Evolutionary conservation across 2,797 vertebrate genomes (phyloP).

Genomic region (Gastrophryne carolinensis): DNA sequence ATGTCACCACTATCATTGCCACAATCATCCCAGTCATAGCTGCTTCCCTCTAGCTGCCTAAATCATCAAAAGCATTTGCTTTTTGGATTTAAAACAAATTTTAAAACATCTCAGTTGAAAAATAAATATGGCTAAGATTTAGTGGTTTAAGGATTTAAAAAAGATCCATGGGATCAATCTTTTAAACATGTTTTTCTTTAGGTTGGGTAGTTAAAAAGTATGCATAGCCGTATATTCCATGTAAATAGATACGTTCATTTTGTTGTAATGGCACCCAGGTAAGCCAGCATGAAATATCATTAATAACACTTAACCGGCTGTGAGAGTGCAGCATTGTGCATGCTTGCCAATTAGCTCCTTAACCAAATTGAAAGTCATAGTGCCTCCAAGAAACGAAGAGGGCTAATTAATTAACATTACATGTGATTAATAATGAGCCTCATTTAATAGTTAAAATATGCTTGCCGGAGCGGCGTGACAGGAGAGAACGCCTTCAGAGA

Average conservation of each 20-base stretch:
- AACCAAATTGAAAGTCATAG: slow-evolving; percentile 83
- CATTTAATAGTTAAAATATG: slow-evolving; percentile 89
- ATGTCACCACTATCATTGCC: too few relatives aligned
- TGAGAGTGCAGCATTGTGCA: slow-evolving; percentile 26
- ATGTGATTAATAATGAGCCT: slow-evolving; percentile 97
- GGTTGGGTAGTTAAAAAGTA: too few relatives aligned
- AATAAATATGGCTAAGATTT: too few relatives aligned
- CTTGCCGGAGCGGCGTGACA: slow-evolving; percentile 78
- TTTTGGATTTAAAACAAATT: too few relatives aligned
- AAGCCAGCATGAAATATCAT: slow-evolving; percentile 31
- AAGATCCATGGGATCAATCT: too few relatives aligned
- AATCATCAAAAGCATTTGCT: too few relatives aligned
- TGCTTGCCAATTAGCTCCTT: slow-evolving; percentile 86
- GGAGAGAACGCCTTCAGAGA: slow-evolving; percentile 84
- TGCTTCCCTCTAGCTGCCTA: too few relatives aligned
- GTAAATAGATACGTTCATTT: slow-evolving; percentile 47
- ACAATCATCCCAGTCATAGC: too few relatives aligned
- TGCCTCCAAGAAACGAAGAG: slow-evolving; percentile 73
- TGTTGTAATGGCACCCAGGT: slow-evolving; percentile 54
- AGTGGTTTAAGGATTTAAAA: too few relatives aligned
- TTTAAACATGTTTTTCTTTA: too few relatives aligned
- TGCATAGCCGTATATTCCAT: too few relatives aligned
- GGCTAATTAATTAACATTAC: slow-evolving; percentile 98
- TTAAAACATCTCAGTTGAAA: too few relatives aligned
- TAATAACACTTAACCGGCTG: slow-evolving; percentile 48